Percentiles rank a stretch among this genome's conserved stretches.
phyloP scores from a whole-genome alignment of 2,797 vertebrate genomes.

The Enteromius unitaeniatus region DNA sequence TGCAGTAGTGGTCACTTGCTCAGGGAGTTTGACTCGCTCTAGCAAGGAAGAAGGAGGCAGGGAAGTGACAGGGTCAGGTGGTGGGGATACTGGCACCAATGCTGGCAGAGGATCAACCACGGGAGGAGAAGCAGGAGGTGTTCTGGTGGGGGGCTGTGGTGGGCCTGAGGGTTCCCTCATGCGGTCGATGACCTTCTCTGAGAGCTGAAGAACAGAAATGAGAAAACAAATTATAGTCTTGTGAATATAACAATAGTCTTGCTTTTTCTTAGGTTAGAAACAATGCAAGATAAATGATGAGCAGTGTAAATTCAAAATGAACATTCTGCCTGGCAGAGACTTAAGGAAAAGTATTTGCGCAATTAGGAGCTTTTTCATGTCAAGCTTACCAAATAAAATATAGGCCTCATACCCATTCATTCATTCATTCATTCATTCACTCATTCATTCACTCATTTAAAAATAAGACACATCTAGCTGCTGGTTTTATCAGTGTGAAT shows the following conservation, averaged over 20 bases:
- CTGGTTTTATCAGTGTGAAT: not conserved
- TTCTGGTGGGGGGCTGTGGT: conserved; percentile 55
- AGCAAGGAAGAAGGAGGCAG: conserved; percentile 62
- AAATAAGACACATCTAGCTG: not conserved
- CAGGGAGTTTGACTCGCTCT: conserved; percentile 64
- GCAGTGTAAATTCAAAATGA: not conserved
- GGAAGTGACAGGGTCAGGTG: conserved; percentile 70
- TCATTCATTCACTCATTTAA: not conserved
- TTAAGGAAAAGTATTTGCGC: not conserved
- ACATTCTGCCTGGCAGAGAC: not conserved
- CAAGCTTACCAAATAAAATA: not conserved
- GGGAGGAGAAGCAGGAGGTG: conserved; percentile 48
- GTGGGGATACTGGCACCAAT: conserved; percentile 64
- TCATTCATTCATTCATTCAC: not conserved
- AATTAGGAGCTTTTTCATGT: not conserved
- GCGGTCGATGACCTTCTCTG: conserved; percentile 93
- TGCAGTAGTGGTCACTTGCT: conserved; percentile 59
- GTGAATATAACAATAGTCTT: not conserved
- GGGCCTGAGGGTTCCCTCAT: conserved; percentile 87
- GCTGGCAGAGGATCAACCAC: conserved; percentile 47
- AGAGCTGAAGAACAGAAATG: conserved; percentile 79
- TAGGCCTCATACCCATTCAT: not conserved
- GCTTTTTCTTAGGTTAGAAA: not conserved
- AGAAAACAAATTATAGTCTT: not conserved
- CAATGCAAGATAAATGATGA: not conserved